Conservation (phyloP, 2,113 vertebrate genomes). For the Callipepla squamata region DNA sequence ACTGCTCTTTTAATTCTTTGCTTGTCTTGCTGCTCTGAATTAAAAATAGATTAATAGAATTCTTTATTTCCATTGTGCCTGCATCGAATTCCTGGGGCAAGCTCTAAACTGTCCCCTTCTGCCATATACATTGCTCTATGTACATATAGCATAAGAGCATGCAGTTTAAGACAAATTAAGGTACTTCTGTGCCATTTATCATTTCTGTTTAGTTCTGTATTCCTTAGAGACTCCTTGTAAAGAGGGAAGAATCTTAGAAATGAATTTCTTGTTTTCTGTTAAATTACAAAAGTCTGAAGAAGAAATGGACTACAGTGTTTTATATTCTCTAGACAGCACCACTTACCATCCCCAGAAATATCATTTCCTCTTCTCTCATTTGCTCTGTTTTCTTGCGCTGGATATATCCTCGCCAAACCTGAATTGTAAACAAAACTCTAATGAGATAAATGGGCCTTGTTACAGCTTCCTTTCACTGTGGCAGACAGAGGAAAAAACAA, state of each 20-base stretch:
- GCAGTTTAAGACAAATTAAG: conserved; percentile 9
- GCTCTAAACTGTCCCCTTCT: background rate
- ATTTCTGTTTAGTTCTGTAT: background rate
- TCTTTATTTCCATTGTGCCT: background rate
- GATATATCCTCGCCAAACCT: conserved; percentile 84
- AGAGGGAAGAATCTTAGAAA: background rate
- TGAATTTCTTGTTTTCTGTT: background rate
- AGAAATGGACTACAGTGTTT: background rate
- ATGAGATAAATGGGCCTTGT: conserved; percentile 61
- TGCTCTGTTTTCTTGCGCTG: conserved; percentile 74
- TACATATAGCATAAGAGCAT: background rate
- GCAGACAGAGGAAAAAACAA: conserved; percentile 63
- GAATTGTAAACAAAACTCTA: conserved; percentile 50
- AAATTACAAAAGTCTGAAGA: background rate
- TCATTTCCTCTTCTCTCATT: conserved; percentile 82
- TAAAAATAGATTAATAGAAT: background rate
- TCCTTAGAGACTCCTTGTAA: background rate
- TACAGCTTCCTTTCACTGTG: conserved; percentile 45
- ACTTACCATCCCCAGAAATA: conserved; percentile 90
- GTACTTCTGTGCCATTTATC: conserved; percentile 9
- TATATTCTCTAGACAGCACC: background rate
- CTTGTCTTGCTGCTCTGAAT: background rate
- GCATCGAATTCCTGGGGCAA: background rate
- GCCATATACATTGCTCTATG: background rate
- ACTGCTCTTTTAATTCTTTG: background rate